Evolutionary conservation across 2,888 invertebrate genomes (phyloP).

Genomic region (Pilophorus perplexus): DNA sequence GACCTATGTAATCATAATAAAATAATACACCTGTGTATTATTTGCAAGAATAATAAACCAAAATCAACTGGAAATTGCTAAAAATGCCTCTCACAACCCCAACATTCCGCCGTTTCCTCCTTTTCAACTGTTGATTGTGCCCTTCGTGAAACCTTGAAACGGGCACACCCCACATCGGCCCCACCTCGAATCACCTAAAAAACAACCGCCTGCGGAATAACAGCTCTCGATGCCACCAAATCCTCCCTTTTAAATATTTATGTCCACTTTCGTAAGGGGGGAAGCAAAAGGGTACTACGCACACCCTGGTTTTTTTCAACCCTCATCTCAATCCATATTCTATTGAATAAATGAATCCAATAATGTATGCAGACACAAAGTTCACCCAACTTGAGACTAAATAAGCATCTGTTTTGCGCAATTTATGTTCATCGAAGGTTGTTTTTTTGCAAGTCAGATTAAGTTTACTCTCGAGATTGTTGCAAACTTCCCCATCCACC

Average conservation of each 20-base stretch:
- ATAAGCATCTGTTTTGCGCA: constrained; percentile 9
- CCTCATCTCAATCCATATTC: constrained; percentile 13
- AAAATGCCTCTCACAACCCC: too few relatives aligned
- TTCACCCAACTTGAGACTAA: not conserved
- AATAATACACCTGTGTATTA: too few relatives aligned
- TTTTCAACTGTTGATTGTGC: constrained; percentile 7
- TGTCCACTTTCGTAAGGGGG: not conserved
- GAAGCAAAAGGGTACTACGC: constrained; percentile 1
- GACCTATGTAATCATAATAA: too few relatives aligned
- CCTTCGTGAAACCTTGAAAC: not conserved
- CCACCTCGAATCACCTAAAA: too few relatives aligned
- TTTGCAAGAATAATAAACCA: too few relatives aligned
- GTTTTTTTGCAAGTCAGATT: constrained; percentile 8
- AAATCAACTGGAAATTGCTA: too few relatives aligned
- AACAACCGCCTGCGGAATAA: too few relatives aligned
- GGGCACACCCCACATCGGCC: not conserved
- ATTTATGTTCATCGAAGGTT: constrained; percentile 18
- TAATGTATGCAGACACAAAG: not conserved
- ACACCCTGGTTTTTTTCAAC: not conserved
- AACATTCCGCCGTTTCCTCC: too few relatives aligned
- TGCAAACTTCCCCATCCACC: not conserved
- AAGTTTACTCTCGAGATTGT: not conserved
- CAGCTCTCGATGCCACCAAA: constrained; percentile 1
- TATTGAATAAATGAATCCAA: constrained; percentile 9
- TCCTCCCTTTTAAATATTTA: constrained; percentile 2